Conservation (phyloP, 2,797 vertebrate genomes). For the Alca torda region DNA sequence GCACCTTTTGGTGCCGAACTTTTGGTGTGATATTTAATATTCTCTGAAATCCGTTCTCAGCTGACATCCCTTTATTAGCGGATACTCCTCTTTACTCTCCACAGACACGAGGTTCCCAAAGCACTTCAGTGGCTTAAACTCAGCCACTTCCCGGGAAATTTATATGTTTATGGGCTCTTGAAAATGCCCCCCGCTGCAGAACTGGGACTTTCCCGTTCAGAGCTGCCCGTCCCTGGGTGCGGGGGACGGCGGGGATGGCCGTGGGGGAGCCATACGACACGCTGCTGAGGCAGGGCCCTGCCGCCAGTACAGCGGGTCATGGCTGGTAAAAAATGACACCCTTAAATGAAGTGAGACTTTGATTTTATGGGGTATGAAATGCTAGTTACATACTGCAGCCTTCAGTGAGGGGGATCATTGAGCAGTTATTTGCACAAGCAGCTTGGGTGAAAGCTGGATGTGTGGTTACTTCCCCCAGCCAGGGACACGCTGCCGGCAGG, state of each 20-base stretch:
- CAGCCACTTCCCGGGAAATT: not conserved
- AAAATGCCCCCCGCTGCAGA: not conserved
- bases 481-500: fast-evolving
- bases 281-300: not conserved
- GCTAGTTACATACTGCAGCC: not conserved
- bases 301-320: not conserved
- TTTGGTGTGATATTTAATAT: not conserved
- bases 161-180: not conserved
- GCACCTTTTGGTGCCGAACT: not conserved
- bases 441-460: not conserved
- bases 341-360: not conserved
- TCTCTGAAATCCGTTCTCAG: not conserved
- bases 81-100: not conserved
- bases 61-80: not conserved
- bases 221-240: not conserved
- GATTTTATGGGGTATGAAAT: slow-evolving; percentile 1
- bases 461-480: not conserved
- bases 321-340: not conserved
- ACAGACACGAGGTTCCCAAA: not conserved
- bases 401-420: not conserved
- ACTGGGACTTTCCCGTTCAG: fast-evolving
- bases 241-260: fast-evolving
- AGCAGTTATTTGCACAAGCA: not conserved
- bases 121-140: not conserved
- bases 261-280: not conserved